Evolutionary conservation across 2,888 invertebrate species (phyloP), one percentile per base, ranked within the genome.

Genomic region (Leptinotarsa tumamoca): DNA sequence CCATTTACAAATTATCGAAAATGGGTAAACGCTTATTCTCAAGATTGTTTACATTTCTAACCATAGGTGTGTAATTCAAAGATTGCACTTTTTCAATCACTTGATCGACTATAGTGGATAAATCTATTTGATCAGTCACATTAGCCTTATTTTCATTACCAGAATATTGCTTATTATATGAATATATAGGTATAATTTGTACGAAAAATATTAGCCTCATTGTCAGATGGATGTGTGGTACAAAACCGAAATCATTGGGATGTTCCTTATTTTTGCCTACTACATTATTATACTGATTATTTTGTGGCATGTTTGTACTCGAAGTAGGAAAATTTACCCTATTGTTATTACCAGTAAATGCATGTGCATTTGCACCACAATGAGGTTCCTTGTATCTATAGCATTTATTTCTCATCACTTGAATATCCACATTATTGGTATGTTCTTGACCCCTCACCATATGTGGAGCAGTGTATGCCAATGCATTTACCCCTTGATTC

Each of bases 31-130:
- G 21, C 27, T 27, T 52, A 18, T 52, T 68, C 50, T 68, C 52
- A 2, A 68, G 52, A 51, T 51, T 49, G 23, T 23, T 68, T 68
- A 68, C 51, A 68, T 68, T 68, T 50, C 27, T 27, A 27, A 27
- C 27, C 27, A 27, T 27, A 27, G 4, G 4, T 27, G 27, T 27
- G 4, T 23, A 4, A 23, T 23, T 23, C 4, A 23, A 23, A 23
- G 23, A 23, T 23, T 23, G 23, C 23, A 23, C 3, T 23, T 23
- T 23, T 23, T 4, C 23, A 4, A 23, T 23, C 23, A 23, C 23
- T 23, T 23, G 23, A 23, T 23, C 4, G 23, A 23, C 4, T 23
- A 23, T 23, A 23, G 23, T 2, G 23, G 23, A 23, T 23, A 23
- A 23, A 23, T 23, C 23, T 23, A 23, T 23, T 23, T 23, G 23